Percentiles rank a stretch among this genome's conserved stretches.
phyloP scores from a whole-genome alignment of 2,888 invertebrate genomes.

The Catocala nupta region DNA sequence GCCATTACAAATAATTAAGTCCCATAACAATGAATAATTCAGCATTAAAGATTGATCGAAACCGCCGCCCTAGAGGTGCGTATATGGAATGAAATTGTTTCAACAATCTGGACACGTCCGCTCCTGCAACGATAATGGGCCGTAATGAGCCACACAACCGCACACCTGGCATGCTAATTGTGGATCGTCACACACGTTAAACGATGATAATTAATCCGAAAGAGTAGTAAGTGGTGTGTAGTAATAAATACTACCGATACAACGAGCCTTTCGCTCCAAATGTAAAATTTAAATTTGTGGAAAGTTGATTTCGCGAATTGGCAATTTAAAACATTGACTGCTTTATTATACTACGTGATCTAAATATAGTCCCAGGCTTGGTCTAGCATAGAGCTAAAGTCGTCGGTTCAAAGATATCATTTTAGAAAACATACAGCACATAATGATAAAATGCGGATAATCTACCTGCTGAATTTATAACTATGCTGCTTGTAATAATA shows the following conservation, averaged over 20 bases:
- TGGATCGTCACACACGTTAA: conserved; percentile 60
- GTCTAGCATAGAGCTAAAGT: no score
- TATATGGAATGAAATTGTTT: conserved; percentile 65
- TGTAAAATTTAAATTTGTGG: conserved; percentile 36
- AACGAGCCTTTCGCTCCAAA: conserved; percentile 41
- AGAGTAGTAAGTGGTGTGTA: conserved; percentile 43
- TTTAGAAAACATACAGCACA: no score
- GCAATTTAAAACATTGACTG: conserved; percentile 15
- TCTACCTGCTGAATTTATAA: no score
- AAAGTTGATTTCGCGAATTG: conserved; percentile 33
- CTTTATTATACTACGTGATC: no score
- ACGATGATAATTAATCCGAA: conserved; percentile 67
- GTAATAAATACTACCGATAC: conserved; percentile 2
- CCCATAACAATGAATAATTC: conserved; percentile 61
- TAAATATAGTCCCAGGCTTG: no score
- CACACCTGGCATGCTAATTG: conserved; percentile 73
- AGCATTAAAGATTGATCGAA: conserved; percentile 59
- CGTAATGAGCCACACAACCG: conserved; percentile 70
- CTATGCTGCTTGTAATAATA: no score
- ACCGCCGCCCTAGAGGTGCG: conserved; percentile 59
- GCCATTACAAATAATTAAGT: conserved; percentile 48
- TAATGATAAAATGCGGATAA: no score
- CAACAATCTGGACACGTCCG: conserved; percentile 72
- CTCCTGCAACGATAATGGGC: conserved; percentile 72
- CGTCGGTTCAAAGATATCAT: no score